Conservation (phyloP, 2,797 vertebrate genomes). For the Sus cebifrons region DNA sequence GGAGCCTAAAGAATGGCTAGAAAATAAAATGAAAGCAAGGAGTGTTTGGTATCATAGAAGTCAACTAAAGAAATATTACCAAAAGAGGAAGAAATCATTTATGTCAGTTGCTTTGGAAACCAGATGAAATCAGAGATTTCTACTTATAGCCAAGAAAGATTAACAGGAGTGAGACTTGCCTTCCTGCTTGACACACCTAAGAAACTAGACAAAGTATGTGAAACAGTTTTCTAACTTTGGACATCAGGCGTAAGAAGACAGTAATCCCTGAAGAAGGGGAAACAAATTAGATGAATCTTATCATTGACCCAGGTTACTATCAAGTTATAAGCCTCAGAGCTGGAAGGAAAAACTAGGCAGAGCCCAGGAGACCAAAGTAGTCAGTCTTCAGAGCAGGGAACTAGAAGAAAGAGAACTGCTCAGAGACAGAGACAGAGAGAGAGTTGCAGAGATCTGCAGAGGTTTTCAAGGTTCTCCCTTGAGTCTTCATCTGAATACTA, state of each 20-base stretch:
- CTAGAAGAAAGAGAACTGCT: background rate
- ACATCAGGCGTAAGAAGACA: background rate
- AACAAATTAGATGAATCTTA: background rate
- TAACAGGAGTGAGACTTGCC: background rate
- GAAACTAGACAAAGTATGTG: background rate
- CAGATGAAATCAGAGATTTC: slow-evolving; percentile 21
- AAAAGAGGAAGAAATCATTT: background rate
- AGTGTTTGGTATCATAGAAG: background rate
- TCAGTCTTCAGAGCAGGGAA: background rate
- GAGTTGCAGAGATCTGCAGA: background rate
- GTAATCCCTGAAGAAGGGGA: background rate
- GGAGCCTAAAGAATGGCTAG: background rate
- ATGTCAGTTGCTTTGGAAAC: background rate
- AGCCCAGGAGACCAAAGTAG: background rate
- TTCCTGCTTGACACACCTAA: background rate
- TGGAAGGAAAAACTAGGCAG: background rate
- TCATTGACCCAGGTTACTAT: background rate
- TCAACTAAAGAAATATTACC: background rate
- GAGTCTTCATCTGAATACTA: background rate
- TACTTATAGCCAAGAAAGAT: background rate
- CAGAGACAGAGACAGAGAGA: background rate
- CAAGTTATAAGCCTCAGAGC: background rate
- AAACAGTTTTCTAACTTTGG: background rate
- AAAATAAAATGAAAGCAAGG: background rate
- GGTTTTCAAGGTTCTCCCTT: background rate